Conservation (phyloP, 1,140 invertebrate species). For the Sinella curviseta region DNA sequence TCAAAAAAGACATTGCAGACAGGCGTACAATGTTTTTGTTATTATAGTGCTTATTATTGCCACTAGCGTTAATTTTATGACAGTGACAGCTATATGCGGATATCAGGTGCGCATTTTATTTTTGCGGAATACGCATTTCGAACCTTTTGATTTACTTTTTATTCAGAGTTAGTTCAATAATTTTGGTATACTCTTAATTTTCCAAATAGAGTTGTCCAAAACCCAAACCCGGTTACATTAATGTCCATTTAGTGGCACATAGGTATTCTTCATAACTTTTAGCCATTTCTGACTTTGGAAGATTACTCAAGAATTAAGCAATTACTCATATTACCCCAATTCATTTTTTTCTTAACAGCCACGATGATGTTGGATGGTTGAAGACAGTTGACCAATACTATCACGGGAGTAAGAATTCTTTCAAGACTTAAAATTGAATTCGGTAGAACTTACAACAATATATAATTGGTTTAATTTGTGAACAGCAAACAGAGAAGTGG, state of each 20-base stretch:
- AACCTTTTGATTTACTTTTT: too few species aligned
- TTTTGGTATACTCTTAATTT: not conserved
- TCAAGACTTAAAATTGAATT: not conserved
- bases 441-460: not conserved
- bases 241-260: conserved; percentile 71
- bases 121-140: too few species aligned
- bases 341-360: conserved; percentile 62
- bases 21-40: too few species aligned
- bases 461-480: not conserved
- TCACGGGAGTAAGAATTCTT: conserved; percentile 65
- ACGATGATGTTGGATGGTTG: conserved; percentile 92
- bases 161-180: too few species aligned
- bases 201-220: conserved; percentile 62
- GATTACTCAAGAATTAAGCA: not conserved
- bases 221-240: conserved; percentile 63
- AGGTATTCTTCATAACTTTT: not conserved
- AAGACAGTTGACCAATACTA: conserved; percentile 93
- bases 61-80: too few species aligned
- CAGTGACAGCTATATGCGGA: too few species aligned
- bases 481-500: conserved; percentile 49
- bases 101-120: too few species aligned
- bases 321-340: not conserved
- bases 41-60: too few species aligned
- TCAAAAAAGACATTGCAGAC: too few species aligned
- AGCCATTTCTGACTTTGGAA: not conserved